These are phyloP conservation scores for Thymelicus sylvestris DNA, from an alignment of 2,888 invertebrate species.

Conservation along the genomic window DNA sequence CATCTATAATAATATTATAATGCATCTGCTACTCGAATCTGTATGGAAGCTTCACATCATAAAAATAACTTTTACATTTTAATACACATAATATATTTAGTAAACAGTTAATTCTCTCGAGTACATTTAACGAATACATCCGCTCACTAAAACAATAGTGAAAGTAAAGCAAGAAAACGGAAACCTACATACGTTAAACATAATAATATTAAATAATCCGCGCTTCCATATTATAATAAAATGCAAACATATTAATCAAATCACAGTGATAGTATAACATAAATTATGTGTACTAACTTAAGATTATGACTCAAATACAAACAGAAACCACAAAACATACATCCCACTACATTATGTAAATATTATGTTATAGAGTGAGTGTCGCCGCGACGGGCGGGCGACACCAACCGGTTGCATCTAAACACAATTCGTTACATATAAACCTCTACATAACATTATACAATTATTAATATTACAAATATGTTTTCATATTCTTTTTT, in stretches of 20 bases:
- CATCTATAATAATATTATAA: constrained; percentile 65
- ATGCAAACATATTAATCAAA: constrained; percentile 78
- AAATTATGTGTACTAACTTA: constrained; percentile 79
- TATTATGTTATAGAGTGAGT: constrained; percentile 55
- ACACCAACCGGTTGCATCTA: constrained; percentile 57
- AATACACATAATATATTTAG: constrained; percentile 42
- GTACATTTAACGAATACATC: constrained; percentile 44
- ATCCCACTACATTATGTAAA: constrained; percentile 66
- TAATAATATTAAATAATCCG: constrained; percentile 43
- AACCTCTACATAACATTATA: constrained; percentile 78
- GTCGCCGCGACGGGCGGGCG: constrained; percentile 50
- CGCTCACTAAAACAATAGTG: constrained; percentile 44
- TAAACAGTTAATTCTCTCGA: constrained; percentile 37
- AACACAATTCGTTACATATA: constrained; percentile 69
- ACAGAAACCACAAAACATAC: constrained; percentile 67
- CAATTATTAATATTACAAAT: constrained; percentile 76
- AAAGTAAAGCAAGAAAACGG: constrained; percentile 44
- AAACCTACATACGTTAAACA: constrained; percentile 42
- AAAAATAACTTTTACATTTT: constrained; percentile 58
- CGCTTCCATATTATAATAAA: constrained; percentile 66
- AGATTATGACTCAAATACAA: constrained; percentile 76
- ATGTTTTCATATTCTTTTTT: constrained; percentile 61
- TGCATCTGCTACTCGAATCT: constrained; percentile 76
- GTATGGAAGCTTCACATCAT: constrained; percentile 77
- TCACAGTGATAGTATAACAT: constrained; percentile 80